These are phyloP conservation scores for Ophonus ardosiacus DNA, from an alignment of 2,888 invertebrate genomes.

Conservation along the genomic window DNA sequence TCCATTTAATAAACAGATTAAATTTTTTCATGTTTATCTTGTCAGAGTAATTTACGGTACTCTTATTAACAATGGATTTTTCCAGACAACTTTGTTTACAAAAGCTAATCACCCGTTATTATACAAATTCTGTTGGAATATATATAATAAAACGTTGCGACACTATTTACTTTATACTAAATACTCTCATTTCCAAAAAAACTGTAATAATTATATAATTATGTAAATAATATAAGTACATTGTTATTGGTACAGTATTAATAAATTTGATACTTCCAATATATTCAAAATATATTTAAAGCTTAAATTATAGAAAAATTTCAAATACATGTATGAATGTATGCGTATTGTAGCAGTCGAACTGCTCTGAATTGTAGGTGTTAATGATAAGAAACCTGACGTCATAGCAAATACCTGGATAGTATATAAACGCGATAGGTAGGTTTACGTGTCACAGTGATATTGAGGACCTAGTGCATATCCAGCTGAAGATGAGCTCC, in stretches of 20 bases:
- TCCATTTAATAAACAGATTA: slow-evolving; percentile 45
- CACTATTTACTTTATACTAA: slow-evolving; percentile 32
- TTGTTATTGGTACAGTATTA: not conserved
- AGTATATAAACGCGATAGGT: slow-evolving; percentile 50
- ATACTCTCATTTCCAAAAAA: not conserved
- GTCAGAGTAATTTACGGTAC: slow-evolving; percentile 50
- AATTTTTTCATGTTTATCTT: slow-evolving; percentile 37
- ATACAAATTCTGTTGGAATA: slow-evolving; percentile 57
- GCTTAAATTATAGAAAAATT: not conserved
- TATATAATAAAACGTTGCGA: slow-evolving; percentile 49
- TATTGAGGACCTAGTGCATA: not conserved
- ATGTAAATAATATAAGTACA: not conserved
- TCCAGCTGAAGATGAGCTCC: slow-evolving; percentile 10
- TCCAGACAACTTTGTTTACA: slow-evolving; percentile 37
- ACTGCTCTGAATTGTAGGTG: slow-evolving; percentile 60
- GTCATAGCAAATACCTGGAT: slow-evolving; percentile 25
- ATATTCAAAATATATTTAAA: not conserved
- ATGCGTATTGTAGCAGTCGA: not conserved
- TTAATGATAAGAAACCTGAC: slow-evolving; percentile 60
- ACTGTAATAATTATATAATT: not conserved
- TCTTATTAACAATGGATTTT: slow-evolving; percentile 51
- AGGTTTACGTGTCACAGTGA: slow-evolving; percentile 56
- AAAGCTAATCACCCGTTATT: slow-evolving; percentile 45
- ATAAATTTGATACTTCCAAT: not conserved
- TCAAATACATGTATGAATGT: not conserved